Conservation (phyloP, 2,888 invertebrate genomes). For the Aleiodes leptofemur region DNA sequence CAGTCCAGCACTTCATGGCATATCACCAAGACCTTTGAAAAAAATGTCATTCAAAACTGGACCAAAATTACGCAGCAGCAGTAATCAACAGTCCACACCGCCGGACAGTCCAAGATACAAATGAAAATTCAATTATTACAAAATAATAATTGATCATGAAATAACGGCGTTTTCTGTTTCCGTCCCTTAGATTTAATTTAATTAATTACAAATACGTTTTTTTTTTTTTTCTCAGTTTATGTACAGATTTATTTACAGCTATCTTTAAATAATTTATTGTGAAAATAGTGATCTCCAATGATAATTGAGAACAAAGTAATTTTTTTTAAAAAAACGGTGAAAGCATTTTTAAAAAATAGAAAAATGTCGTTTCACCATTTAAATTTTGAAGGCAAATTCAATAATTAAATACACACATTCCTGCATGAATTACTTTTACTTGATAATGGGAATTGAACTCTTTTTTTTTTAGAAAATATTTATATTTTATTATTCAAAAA, state of each 20-base stretch:
- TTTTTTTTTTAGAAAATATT: background rate
- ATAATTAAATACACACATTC: constrained; percentile 2
- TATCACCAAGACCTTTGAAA: constrained; percentile 84
- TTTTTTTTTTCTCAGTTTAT: background rate
- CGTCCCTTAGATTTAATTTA: constrained; percentile 73
- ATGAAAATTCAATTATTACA: constrained; percentile 55
- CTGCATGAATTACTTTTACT: constrained; percentile 9
- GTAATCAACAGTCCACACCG: constrained; percentile 68
- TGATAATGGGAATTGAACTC: constrained; percentile 4
- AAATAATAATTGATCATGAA: constrained; percentile 48
- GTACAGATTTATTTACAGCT: constrained; percentile 28
- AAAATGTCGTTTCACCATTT: background rate
- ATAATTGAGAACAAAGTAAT: too few species aligned
- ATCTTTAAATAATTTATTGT: constrained; percentile 18
- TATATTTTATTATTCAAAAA: background rate
- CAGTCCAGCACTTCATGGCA: constrained; percentile 74
- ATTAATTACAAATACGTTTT: background rate
- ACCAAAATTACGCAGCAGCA: constrained; percentile 71
- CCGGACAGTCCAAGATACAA: constrained; percentile 74
- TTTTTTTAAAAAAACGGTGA: too few species aligned
- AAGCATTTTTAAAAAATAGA: too few species aligned
- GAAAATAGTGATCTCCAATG: background rate
- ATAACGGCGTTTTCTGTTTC: constrained; percentile 68
- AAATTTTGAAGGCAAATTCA: background rate
- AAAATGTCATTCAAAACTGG: constrained; percentile 82